phyloP scores from a whole-genome alignment of 2,888 invertebrate genomes.

The Plutella xylostella region DNA sequence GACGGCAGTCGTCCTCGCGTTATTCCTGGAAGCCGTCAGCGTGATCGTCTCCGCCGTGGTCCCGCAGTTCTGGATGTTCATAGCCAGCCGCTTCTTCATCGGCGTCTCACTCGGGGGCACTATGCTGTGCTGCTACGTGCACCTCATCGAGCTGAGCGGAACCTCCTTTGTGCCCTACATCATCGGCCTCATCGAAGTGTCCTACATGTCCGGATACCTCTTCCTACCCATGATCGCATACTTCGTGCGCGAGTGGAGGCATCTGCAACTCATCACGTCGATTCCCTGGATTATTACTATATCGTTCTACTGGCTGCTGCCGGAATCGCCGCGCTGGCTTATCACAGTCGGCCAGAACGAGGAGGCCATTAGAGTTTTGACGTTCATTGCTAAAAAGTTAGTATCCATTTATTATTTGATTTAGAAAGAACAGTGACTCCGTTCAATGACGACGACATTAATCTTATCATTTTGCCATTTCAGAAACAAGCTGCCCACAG shows the following conservation, averaged over 20 bases:
- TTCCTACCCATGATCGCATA: slow-evolving; percentile 70
- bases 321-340: slow-evolving; percentile 86
- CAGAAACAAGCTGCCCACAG: slow-evolving; percentile 40
- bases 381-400: slow-evolving; percentile 69
- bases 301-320: slow-evolving; percentile 75
- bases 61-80: slow-evolving; percentile 71
- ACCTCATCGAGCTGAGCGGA: slow-evolving; percentile 73
- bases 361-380: slow-evolving; percentile 72
- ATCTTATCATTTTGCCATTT: neutral
- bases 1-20: slow-evolving; percentile 68
- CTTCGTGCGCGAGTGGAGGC: slow-evolving; percentile 70
- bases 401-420: too few relatives aligned
- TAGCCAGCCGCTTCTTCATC: slow-evolving; percentile 67
- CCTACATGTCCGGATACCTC: slow-evolving; percentile 67
- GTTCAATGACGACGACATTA: neutral
- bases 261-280: slow-evolving; percentile 68
- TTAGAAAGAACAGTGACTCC: neutral
- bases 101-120: slow-evolving; percentile 74
- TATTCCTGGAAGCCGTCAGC: slow-evolving; percentile 67
- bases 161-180: slow-evolving; percentile 64
- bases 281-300: slow-evolving; percentile 63
- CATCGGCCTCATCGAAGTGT: slow-evolving; percentile 65
- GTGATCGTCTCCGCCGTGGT: slow-evolving; percentile 63
- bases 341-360: slow-evolving; percentile 74
- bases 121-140: slow-evolving; percentile 75